Base-by-base conservation (phyloP, 2,113 vertebrate genomes). In the Ceyx cyanopectus region DNA sequence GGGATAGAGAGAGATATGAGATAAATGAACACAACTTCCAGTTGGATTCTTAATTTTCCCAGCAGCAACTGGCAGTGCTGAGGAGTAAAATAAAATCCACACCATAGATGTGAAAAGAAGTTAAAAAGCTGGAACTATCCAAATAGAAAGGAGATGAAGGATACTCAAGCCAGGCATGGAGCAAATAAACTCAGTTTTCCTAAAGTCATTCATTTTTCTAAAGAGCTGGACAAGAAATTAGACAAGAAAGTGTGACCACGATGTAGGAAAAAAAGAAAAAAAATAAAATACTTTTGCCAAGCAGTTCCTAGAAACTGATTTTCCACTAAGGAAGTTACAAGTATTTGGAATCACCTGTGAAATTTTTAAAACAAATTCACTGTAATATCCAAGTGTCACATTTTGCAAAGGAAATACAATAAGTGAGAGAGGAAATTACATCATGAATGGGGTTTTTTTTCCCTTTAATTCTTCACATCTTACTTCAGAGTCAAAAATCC, bases 261-360 rank as follows among this genome's bases (percentile, higher is more conserved):
- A 61, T 26, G 30, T 32, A 34, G 5, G 10, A n/a, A 19, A n/a
- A 53, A 45, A 24, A 65, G 57, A 0, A 29, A 13, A 45, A 29
- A 27, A n/a, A 32, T 27, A 32, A 22, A 12, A 57, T 0, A 40
- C 5, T 69, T 61, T 74, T 68, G 53, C 62, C 74, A 94, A 79
- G 21, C 81, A 73, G 22, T 58, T 22, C 82, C 74, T 69, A 85
- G 56, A 94, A 96, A 77, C 56, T 30, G 8, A 53, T 78, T 94
- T 96, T 95, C 88, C 90, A 86, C 65, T 89, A 67, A 90, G 92
- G 70, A 87, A 93, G 51, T 51, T 89, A 34, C 87, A 89, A 89
- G 43, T 80, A 74, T 63, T 90, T 93, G 63, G 74, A 95, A 91
- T 87, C 75, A 89, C 89, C 75, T 85, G 81, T 51, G 72, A 82